Conservation (phyloP, 1,140 invertebrate species). For the Latrodectus geometricus region DNA sequence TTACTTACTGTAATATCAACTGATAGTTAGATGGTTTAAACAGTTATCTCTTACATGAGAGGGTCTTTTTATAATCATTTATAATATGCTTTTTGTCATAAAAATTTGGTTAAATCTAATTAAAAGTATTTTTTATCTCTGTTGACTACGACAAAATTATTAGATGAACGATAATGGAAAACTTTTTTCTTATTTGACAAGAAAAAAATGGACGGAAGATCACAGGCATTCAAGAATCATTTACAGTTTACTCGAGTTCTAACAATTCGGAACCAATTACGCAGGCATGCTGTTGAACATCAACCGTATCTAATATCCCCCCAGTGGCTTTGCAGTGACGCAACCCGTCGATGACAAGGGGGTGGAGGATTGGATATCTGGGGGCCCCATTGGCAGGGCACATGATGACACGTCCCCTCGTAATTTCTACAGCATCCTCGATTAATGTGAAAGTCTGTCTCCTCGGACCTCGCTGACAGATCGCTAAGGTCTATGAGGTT, state of each 20-base stretch:
- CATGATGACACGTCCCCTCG: slow-evolving; percentile 39
- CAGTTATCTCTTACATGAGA: too few species aligned
- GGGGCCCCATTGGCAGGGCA: not conserved
- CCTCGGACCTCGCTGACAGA: slow-evolving; percentile 28
- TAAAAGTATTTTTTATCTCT: too few species aligned
- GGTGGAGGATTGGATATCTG: not conserved
- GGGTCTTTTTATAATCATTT: too few species aligned
- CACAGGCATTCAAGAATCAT: slow-evolving; percentile 3
- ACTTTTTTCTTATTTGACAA: too few species aligned
- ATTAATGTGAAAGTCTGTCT: slow-evolving; percentile 23
- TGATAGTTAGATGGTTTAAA: too few species aligned
- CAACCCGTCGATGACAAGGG: slow-evolving; percentile 37
- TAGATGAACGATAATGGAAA: too few species aligned
- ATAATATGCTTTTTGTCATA: too few species aligned
- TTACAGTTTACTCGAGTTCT: slow-evolving; percentile 24
- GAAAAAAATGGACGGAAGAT: too few species aligned
- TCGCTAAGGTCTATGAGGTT: slow-evolving; percentile 27
- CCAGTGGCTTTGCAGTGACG: slow-evolving; percentile 31
- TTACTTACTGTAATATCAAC: too few species aligned
- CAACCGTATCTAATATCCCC: slow-evolving; percentile 42
- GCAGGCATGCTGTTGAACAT: slow-evolving; percentile 39
- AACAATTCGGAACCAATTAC: slow-evolving; percentile 42
- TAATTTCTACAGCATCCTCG: slow-evolving; percentile 31
- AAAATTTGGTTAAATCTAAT: too few species aligned
- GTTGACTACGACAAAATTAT: too few species aligned